Evolutionary conservation across 2,888 invertebrate genomes (phyloP).

Genomic region (Stratiomys singularior): DNA sequence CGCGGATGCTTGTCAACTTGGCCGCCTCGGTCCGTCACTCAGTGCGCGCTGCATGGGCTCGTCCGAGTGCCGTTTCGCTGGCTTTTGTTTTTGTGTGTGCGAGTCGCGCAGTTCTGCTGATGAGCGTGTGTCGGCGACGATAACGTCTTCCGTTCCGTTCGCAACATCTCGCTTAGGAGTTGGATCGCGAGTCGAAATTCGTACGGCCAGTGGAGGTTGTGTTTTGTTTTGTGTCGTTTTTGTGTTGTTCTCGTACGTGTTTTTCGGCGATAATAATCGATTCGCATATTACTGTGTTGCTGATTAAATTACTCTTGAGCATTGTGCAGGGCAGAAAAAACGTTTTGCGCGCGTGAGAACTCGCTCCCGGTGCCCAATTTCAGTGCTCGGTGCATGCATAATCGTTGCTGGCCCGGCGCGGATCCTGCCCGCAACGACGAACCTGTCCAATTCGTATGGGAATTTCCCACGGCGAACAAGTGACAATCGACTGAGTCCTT

Average conservation of each 20-base stretch:
- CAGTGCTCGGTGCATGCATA: background rate
- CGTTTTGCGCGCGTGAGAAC: slow-evolving; percentile 13
- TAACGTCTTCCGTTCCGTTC: slow-evolving; percentile 39
- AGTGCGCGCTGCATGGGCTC: background rate
- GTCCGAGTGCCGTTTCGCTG: slow-evolving; percentile 12
- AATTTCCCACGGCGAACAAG: background rate
- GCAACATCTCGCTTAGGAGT: slow-evolving; percentile 13
- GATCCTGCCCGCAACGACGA: background rate
- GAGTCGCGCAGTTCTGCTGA: background rate
- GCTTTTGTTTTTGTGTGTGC: background rate
- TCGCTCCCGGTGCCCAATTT: background rate
- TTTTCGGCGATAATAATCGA: slow-evolving; percentile 26
- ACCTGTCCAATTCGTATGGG: slow-evolving; percentile 1
- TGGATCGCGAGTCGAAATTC: slow-evolving; percentile 18
- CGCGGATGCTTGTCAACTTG: background rate
- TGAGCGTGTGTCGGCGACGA: background rate
- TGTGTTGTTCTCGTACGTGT: slow-evolving; percentile 21
- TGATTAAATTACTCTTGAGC: background rate
- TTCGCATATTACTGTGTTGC: slow-evolving; percentile 7
- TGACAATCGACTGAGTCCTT: slow-evolving; percentile 24
- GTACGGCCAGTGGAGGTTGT: slow-evolving; percentile 20
- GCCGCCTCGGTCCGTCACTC: background rate
- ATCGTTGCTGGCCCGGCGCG: background rate
- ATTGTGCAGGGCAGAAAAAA: background rate
- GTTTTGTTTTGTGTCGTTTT: slow-evolving; percentile 36